A percentile compares a stretch with the other conserved stretches of the same genome.
Conservation (phyloP, 2,797 vertebrate genomes). For the Bucorvus abyssinicus region DNA sequence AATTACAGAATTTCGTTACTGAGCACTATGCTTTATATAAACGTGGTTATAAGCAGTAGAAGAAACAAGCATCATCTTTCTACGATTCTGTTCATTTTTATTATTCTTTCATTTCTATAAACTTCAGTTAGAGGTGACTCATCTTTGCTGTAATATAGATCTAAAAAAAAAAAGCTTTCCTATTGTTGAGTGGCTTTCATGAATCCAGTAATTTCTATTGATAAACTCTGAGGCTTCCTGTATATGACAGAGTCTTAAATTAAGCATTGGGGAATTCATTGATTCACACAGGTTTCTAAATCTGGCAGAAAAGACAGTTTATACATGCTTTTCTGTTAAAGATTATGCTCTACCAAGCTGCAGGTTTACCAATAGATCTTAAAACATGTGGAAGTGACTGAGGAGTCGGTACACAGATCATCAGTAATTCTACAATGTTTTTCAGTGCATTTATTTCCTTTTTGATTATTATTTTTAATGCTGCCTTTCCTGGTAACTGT, state of each 20-base stretch:
- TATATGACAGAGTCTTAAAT: background rate
- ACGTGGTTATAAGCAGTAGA: background rate
- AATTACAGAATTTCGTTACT: conserved; percentile 22
- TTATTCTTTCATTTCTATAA: conserved; percentile 2
- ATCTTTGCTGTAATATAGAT: too few species aligned
- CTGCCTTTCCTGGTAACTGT: background rate
- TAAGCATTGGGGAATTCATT: background rate
- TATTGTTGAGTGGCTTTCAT: background rate
- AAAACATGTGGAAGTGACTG: background rate
- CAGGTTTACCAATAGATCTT: background rate
- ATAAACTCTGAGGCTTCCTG: background rate
- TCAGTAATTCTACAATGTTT: background rate
- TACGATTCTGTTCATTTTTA: background rate
- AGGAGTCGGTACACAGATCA: background rate
- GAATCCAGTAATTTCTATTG: background rate
- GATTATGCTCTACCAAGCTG: background rate
- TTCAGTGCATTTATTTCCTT: background rate
- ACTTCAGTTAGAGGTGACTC: background rate
- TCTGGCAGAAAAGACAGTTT: background rate
- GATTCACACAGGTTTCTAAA: background rate
- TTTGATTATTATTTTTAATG: background rate
- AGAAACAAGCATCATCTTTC: background rate
- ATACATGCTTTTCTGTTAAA: background rate
- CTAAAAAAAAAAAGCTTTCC: background rate
- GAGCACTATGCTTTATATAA: conserved; percentile 19